Conservation (phyloP, 2,888 invertebrate species). For the Timema cristinae region DNA sequence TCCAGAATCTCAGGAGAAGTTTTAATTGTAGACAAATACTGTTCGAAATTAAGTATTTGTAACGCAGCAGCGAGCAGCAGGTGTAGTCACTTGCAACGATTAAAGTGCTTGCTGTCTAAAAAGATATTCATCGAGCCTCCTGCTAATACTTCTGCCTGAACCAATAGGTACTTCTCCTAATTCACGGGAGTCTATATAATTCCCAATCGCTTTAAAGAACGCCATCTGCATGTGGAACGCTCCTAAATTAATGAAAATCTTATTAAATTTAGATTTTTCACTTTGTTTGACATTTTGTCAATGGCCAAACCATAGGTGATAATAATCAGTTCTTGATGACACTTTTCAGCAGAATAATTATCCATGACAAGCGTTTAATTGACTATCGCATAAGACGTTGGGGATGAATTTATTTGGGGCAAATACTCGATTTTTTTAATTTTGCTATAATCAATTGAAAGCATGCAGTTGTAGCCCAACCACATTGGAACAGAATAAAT, state of each 20-base stretch:
- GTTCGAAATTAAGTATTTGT: not conserved
- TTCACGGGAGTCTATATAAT: not conserved
- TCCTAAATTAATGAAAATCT: conserved; percentile 8
- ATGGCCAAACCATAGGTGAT: not conserved
- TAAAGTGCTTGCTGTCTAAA: conserved; percentile 11
- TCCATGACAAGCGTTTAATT: not conserved
- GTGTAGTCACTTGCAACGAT: conserved; percentile 8
- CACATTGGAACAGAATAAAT: not conserved
- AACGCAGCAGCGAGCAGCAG: not conserved
- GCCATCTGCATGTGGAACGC: conserved; percentile 2
- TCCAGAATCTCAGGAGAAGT: not conserved
- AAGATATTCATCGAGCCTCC: conserved; percentile 1
- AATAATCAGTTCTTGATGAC: not conserved
- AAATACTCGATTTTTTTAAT: not conserved
- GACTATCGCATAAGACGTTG: conserved; percentile 5
- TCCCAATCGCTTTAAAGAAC: not conserved
- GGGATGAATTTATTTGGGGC: not conserved
- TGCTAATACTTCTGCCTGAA: not conserved
- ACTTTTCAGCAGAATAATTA: not conserved
- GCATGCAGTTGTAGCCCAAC: conserved; percentile 1
- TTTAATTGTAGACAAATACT: conserved; percentile 5
- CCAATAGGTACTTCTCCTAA: not conserved
- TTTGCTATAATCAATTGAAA: not conserved
- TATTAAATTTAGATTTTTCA: not conserved
- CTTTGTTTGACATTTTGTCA: not conserved